Evolutionary conservation across 2,113 vertebrate genomes (phyloP).

Genomic region (Maccullochella peelii): DNA sequence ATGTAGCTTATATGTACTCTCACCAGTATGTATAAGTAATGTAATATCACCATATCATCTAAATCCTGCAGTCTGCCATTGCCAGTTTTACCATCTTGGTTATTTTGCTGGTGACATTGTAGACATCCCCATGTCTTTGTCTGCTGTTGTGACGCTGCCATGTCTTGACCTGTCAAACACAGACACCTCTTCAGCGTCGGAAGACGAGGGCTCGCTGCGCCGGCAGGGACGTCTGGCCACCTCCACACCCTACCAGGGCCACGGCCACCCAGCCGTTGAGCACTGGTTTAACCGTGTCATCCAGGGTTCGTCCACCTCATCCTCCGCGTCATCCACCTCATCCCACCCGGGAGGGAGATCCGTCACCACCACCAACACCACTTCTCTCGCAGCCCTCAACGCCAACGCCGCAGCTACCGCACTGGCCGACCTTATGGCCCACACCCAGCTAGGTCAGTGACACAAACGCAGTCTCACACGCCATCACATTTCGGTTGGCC

Average conservation of each 20-base stretch:
- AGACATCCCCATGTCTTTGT: slow-evolving; percentile 37
- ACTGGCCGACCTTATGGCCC: slow-evolving; percentile 91
- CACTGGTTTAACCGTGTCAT: slow-evolving; percentile 95
- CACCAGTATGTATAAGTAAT: slow-evolving; percentile 55
- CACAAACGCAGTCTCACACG: slow-evolving; percentile 21
- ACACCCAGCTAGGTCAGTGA: slow-evolving; percentile 94
- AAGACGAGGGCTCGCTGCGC: slow-evolving; percentile 96
- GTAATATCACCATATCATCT: slow-evolving; percentile 38
- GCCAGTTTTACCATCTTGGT: not conserved
- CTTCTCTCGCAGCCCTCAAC: slow-evolving; percentile 84
- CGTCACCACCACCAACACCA: slow-evolving; percentile 82
- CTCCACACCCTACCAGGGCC: slow-evolving; percentile 89
- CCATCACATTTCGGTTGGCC: not conserved
- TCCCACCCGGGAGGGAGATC: slow-evolving; percentile 95
- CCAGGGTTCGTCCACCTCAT: slow-evolving; percentile 98
- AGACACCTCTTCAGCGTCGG: slow-evolving; percentile 99
- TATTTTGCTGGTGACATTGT: slow-evolving; percentile 5
- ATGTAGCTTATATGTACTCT: slow-evolving; percentile 62
- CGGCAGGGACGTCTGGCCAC: slow-evolving; percentile 90
- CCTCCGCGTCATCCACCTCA: slow-evolving; percentile 97
- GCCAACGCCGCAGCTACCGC: slow-evolving; percentile 87
- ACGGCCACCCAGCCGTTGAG: slow-evolving; percentile 88
- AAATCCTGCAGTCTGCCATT: slow-evolving; percentile 23
- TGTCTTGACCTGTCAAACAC: slow-evolving; percentile 85
- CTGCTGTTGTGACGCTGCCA: slow-evolving; percentile 68